Conservation (phyloP, 2,797 vertebrate species). For the Gadopsis bispinosus region DNA sequence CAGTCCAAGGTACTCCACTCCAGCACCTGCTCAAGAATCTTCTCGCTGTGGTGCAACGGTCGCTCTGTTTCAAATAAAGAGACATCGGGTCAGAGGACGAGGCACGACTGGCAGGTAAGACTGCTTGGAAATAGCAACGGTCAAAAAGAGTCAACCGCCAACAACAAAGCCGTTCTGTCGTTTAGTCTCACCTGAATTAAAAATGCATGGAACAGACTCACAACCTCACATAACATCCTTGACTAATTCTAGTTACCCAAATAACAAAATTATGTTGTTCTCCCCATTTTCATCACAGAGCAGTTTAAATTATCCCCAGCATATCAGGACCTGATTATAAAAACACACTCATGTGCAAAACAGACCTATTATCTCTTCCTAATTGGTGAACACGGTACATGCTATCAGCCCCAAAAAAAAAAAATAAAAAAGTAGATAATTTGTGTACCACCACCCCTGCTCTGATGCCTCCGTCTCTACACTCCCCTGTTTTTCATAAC, state of each 20-base stretch:
- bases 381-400: constrained; percentile 81
- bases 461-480: constrained; percentile 69
- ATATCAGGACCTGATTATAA: constrained; percentile 85
- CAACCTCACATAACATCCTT: constrained; percentile 52
- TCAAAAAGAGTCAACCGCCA: not conserved
- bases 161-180: not conserved
- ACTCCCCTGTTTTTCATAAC: constrained; percentile 77
- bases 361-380: constrained; percentile 85
- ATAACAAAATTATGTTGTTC: constrained; percentile 71
- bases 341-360: constrained; percentile 88
- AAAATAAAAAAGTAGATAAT: constrained; percentile 50
- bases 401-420: constrained; percentile 68
- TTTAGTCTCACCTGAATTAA: constrained; percentile 30
- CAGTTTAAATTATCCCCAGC: constrained; percentile 83
- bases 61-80: constrained; percentile 85
- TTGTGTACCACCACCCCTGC: constrained; percentile 70
- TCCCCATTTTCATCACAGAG: constrained; percentile 74
- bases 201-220: constrained; percentile 59
- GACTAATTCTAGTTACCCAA: constrained; percentile 60
- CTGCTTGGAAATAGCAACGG: not conserved
- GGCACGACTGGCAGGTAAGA: not conserved
- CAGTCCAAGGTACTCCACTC: constrained; percentile 91
- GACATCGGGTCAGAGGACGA: not conserved
- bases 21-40: constrained; percentile 93
- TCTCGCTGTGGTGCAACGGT: constrained; percentile 93